These are phyloP conservation scores for Drosophila phalerata DNA, from an alignment of 2,888 invertebrate species.

Conservation along the genomic window DNA sequence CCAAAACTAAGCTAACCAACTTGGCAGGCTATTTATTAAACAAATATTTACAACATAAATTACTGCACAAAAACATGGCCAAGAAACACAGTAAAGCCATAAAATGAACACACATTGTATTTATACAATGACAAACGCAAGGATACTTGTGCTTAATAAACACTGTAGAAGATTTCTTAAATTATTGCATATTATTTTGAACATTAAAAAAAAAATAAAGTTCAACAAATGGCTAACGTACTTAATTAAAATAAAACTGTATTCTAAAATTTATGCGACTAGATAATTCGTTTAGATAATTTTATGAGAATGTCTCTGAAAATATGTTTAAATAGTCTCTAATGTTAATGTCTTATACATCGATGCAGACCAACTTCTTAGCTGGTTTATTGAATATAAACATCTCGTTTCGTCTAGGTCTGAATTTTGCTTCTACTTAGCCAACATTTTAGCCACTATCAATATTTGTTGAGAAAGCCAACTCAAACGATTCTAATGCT, in stretches of 20 bases:
- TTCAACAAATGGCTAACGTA: too few species aligned
- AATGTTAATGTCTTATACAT: background rate
- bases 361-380: background rate
- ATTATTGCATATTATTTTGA: too few species aligned
- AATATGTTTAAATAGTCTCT: background rate
- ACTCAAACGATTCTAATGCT: conserved; percentile 25
- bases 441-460: conserved; percentile 23
- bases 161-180: too few species aligned
- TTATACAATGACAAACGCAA: conserved; percentile 25
- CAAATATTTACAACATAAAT: conserved; percentile 41
- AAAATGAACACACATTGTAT: conserved; percentile 23
- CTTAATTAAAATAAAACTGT: too few species aligned
- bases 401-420: background rate
- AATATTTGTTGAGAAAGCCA: conserved; percentile 38
- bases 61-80: conserved; percentile 19
- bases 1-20: conserved; percentile 13
- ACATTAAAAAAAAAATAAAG: too few species aligned
- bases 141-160: conserved; percentile 2
- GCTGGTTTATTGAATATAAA: conserved; percentile 8
- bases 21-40: conserved; percentile 44
- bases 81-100: conserved; percentile 21
- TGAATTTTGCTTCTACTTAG: conserved; percentile 8
- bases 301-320: background rate
- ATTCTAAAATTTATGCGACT: too few species aligned
- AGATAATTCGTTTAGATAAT: background rate